A percentile compares a stretch with the other conserved stretches of the same genome.
Conservation (phyloP, 2,888 invertebrate genomes). For the Labia minor region DNA sequence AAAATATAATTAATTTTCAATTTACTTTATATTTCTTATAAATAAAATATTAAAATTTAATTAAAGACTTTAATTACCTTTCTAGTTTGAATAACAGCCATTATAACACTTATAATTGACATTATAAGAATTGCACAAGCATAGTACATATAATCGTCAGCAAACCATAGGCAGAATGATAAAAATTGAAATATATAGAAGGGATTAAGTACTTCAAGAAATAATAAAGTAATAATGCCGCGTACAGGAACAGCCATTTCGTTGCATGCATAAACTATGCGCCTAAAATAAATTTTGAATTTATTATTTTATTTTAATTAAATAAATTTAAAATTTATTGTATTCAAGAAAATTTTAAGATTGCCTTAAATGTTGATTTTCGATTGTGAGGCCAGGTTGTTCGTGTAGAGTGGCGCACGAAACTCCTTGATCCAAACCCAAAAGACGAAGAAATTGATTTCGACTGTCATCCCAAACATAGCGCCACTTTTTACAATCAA, state of each 20-base stretch:
- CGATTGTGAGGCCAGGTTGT: slow-evolving; percentile 46
- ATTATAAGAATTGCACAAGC: slow-evolving; percentile 75
- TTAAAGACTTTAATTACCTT: slow-evolving; percentile 42
- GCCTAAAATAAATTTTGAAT: no score
- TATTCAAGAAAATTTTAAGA: no score
- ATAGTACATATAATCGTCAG: slow-evolving; percentile 82
- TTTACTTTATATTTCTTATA: no score
- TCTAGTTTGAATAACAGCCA: slow-evolving; percentile 73
- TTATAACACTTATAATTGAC: slow-evolving; percentile 72
- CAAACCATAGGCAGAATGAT: slow-evolving; percentile 79
- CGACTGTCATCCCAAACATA: slow-evolving; percentile 67
- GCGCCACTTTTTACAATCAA: slow-evolving; percentile 72
- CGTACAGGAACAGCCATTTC: slow-evolving; percentile 72
- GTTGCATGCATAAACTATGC: slow-evolving; percentile 72
- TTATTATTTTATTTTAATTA: no score
- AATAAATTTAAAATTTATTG: no score
- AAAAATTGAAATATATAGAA: slow-evolving; percentile 94
- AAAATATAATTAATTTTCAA: no score
- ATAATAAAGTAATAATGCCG: slow-evolving; percentile 56
- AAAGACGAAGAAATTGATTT: slow-evolving; percentile 56
- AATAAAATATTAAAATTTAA: slow-evolving; percentile 17
- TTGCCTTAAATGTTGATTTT: slow-evolving; percentile 54
- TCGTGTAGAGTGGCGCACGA: slow-evolving; percentile 53
- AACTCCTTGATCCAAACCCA: slow-evolving; percentile 60
- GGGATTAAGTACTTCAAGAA: slow-evolving; percentile 79